A percentile compares a stretch with the other conserved stretches of the same genome.
These are phyloP conservation scores for Ricordea florida DNA, from an alignment of 92 coral and sea anemone species.

Conservation along the genomic window DNA sequence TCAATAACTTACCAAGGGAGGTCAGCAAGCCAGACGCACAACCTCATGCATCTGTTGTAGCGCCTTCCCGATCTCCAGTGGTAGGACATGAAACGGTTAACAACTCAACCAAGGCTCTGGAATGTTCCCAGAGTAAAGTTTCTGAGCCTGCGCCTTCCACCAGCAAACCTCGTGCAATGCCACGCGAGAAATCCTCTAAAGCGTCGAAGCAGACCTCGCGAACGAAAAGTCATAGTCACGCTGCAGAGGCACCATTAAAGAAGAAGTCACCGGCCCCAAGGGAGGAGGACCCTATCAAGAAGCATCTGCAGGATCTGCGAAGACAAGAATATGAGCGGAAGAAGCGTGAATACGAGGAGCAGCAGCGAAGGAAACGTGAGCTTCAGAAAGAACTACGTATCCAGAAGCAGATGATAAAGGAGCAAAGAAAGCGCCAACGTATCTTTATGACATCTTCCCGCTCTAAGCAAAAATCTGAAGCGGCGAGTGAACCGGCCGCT, in stretches of 20 bases:
- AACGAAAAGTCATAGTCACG: neutral
- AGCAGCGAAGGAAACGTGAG: conserved; percentile 84
- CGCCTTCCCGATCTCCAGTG: neutral
- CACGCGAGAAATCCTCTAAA: conserved; percentile 9
- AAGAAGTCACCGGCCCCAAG: conserved; percentile 1
- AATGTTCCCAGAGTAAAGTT: neutral
- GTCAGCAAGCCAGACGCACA: neutral
- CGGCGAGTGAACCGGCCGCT: conserved; percentile 40
- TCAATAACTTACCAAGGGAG: neutral
- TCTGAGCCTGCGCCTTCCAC: too few species aligned
- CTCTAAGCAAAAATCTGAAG: conserved; percentile 46
- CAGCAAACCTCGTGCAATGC: neutral
- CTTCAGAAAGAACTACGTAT: conserved; percentile 88
- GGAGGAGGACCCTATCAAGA: conserved; percentile 71
- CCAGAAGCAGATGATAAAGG: conserved; percentile 77
- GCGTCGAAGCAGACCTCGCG: conserved; percentile 5
- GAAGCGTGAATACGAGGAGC: conserved; percentile 94
- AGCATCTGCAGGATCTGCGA: conserved; percentile 66
- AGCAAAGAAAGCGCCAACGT: conserved; percentile 78
- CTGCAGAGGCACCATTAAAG: conserved; percentile 10
- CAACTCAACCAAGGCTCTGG: neutral
- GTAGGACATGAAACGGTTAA: neutral
- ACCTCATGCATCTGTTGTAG: neutral
- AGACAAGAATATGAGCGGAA: conserved; percentile 84
- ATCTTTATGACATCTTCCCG: conserved; percentile 49